A percentile compares a stretch with the other conserved stretches of the same genome.
phyloP scores from a whole-genome alignment of 2,113 vertebrate genomes.

The Zeus faber region DNA sequence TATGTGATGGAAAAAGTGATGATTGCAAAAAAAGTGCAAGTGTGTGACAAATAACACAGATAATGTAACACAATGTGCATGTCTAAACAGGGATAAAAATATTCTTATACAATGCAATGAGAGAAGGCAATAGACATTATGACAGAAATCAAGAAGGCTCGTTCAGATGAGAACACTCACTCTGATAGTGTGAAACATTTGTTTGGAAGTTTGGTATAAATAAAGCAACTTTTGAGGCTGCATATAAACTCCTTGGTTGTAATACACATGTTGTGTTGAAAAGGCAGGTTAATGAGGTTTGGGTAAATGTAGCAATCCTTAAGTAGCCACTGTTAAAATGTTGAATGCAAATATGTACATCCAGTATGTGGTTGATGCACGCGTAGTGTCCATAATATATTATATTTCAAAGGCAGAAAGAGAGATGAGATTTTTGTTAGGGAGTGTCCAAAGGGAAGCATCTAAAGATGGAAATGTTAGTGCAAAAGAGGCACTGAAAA shows the following conservation, averaged over 20 bases:
- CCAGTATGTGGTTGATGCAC: slow-evolving; percentile 9
- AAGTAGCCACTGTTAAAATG: neutral
- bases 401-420: slow-evolving; percentile 31
- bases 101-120: neutral
- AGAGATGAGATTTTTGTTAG: slow-evolving; percentile 24
- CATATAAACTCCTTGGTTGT: neutral
- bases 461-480: slow-evolving; percentile 1
- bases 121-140: neutral
- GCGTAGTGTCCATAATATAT: slow-evolving; percentile 14
- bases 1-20: neutral
- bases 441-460: slow-evolving; percentile 3
- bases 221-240: neutral
- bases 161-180: neutral
- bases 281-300: slow-evolving; percentile 9
- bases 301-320: slow-evolving; percentile 36
- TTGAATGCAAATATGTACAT: neutral
- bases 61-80: neutral
- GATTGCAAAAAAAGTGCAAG: neutral
- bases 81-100: too few relatives aligned
- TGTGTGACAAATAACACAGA: neutral
- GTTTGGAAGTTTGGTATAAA: neutral
- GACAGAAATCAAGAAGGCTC: neutral
- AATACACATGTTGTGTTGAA: slow-evolving; percentile 11
- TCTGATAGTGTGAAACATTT: neutral
- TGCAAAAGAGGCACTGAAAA: slow-evolving; percentile 18